These are phyloP conservation scores for Pagetopsis macropterus DNA, from an alignment of 2,797 vertebrate species.

Conservation along the genomic window DNA sequence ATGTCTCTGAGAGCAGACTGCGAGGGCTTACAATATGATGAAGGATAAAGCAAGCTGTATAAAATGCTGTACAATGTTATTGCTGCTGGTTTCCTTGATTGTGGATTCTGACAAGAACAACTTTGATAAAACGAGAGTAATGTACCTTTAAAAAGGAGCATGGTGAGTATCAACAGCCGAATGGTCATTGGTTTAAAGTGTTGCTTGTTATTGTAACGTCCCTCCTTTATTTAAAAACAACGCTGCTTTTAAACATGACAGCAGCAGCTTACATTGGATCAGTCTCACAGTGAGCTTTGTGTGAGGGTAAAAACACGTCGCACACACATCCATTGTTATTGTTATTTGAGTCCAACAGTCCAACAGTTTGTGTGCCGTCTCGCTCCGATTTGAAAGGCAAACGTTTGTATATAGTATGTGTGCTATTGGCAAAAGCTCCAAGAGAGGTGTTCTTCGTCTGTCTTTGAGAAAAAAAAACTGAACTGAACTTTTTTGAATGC, in stretches of 20 bases:
- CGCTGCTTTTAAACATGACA: constrained; percentile 8
- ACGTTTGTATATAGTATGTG: constrained; percentile 28
- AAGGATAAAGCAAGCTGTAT: constrained; percentile 44
- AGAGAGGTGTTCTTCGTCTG: constrained; percentile 32
- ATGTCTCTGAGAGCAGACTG: constrained; percentile 36
- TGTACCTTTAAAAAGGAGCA: constrained; percentile 40
- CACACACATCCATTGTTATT: constrained; percentile 1
- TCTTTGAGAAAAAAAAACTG: background rate
- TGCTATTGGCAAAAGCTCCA: constrained; percentile 37
- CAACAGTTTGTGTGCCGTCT: constrained; percentile 12
- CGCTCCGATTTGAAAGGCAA: constrained; percentile 42
- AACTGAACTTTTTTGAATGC: constrained; percentile 18
- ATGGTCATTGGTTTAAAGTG: constrained; percentile 21
- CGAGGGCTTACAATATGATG: constrained; percentile 28
- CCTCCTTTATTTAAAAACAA: constrained; percentile 29
- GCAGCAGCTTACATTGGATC: constrained; percentile 18
- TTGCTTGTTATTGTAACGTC: background rate
- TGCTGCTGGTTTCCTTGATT: constrained; percentile 68
- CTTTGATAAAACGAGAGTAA: constrained; percentile 21
- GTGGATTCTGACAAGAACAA: constrained; percentile 41
- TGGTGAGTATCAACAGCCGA: constrained; percentile 29
- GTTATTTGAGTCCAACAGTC: constrained; percentile 15
- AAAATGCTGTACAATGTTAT: constrained; percentile 65
- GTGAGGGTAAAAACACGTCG: constrained; percentile 37
- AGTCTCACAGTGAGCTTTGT: constrained; percentile 24